These are phyloP conservation scores for Scaptomyza caliginosa DNA, from an alignment of 2,888 invertebrate species.

Conservation along the genomic window DNA sequence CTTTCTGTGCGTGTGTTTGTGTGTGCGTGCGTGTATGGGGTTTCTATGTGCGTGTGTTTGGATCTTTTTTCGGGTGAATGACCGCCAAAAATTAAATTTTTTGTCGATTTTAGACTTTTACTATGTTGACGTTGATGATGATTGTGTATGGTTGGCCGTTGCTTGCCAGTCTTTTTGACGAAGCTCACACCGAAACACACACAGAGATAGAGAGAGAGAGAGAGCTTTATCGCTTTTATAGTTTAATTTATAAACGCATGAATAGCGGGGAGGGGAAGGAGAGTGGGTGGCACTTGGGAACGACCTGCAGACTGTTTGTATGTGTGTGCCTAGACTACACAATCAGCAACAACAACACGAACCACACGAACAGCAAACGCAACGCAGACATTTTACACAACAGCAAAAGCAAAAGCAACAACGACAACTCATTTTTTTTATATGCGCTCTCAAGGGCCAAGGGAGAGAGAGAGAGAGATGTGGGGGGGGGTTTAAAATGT, in stretches of 20 bases:
- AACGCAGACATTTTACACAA: constrained; percentile 61
- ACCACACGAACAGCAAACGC: constrained; percentile 43
- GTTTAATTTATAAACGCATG: constrained; percentile 39
- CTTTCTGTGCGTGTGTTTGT: constrained; percentile 13
- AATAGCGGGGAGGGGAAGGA: constrained; percentile 11
- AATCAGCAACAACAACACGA: constrained; percentile 56
- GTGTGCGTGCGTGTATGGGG: constrained; percentile 11
- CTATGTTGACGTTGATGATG: constrained; percentile 78
- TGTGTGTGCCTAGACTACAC: constrained; percentile 68
- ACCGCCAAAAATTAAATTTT: constrained; percentile 83
- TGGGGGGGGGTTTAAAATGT: not conserved
- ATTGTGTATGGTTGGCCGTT: constrained; percentile 55
- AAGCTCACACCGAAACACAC: constrained; percentile 23
- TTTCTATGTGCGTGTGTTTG: constrained; percentile 32
- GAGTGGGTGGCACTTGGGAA: constrained; percentile 23
- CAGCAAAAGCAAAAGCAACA: constrained; percentile 41
- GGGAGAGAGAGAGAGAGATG: not conserved
- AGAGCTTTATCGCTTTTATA: constrained; percentile 58
- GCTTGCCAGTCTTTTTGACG: constrained; percentile 35
- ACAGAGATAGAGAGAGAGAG: not conserved
- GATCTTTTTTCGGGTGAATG: constrained; percentile 81
- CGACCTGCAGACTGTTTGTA: constrained; percentile 55
- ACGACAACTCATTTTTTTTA: constrained; percentile 51
- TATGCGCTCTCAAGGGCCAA: constrained; percentile 55
- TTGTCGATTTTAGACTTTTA: constrained; percentile 83